A percentile compares a stretch with the other conserved stretches of the same genome.
Evolutionary conservation across 2,113 vertebrate species (phyloP).

Genomic region (Regulus satrapa): DNA sequence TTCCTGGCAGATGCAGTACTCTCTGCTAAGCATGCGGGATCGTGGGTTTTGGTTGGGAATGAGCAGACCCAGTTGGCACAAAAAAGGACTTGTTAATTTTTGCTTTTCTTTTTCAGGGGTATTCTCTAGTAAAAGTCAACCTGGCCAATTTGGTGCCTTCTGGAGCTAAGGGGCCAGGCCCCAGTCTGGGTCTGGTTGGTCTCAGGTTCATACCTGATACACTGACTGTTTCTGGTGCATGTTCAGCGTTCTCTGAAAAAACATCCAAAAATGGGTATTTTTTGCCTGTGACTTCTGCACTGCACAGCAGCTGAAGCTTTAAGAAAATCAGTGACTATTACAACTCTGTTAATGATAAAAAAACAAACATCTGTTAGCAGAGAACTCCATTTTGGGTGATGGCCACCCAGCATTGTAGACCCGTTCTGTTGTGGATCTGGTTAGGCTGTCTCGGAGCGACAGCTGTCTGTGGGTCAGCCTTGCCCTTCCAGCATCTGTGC

Average conservation of each 20-base stretch:
- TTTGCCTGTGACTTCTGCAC: background rate
- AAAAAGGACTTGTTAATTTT: background rate
- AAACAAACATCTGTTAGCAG: background rate
- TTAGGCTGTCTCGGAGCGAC: background rate
- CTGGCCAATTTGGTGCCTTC: background rate
- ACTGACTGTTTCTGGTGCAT: background rate
- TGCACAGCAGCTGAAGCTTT: background rate
- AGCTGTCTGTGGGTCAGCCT: background rate
- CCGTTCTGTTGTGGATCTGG: background rate
- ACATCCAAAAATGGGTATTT: background rate
- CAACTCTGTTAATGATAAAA: background rate
- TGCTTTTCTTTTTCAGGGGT: background rate
- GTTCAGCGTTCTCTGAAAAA: background rate
- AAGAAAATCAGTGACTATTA: background rate
- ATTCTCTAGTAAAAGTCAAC: background rate
- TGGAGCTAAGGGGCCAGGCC: background rate
- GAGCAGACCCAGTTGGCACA: background rate
- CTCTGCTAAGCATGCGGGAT: accelerated
- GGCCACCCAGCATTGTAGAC: background rate
- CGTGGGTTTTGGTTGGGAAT: background rate
- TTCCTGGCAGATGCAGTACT: background rate
- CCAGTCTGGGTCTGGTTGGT: background rate
- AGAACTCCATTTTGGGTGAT: background rate
- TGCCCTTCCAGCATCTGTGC: background rate
- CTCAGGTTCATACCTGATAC: background rate